phyloP scores from a whole-genome alignment of 2,797 vertebrate genomes.

The Melanogrammus aeglefinus region DNA sequence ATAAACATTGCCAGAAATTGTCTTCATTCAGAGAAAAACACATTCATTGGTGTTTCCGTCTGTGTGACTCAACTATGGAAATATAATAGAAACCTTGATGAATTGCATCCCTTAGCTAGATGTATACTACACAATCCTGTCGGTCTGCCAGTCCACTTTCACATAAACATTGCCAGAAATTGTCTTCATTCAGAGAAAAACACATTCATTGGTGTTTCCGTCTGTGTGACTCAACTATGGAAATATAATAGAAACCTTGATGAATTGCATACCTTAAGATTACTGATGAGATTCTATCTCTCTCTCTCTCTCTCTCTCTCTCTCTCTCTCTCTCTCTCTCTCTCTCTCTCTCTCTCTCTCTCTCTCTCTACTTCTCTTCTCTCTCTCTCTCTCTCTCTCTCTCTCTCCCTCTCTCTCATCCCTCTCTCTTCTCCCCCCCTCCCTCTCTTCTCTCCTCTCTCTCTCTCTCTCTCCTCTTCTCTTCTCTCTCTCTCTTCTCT shows the following conservation, averaged over 20 bases:
- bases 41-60: background rate
- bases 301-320: background rate
- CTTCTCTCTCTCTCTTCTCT: no score
- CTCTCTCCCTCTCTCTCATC: no score
- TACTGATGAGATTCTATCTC: background rate
- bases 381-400: no score
- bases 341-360: constrained; percentile 6
- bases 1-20: background rate
- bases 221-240: background rate
- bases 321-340: constrained; percentile 6
- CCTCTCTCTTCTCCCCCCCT: no score
- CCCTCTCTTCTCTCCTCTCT: no score
- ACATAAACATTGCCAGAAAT: background rate
- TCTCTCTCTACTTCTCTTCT: no score
- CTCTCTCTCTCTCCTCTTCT: no score
- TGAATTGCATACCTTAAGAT: background rate
- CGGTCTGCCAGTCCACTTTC: background rate
- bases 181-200: background rate
- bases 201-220: background rate
- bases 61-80: background rate
- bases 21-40: background rate
- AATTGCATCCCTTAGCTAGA: no score
- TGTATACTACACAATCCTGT: background rate
- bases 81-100: background rate
- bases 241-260: background rate